Conservation (phyloP, 2,797 vertebrate genomes). For the Xerus rutilus region DNA sequence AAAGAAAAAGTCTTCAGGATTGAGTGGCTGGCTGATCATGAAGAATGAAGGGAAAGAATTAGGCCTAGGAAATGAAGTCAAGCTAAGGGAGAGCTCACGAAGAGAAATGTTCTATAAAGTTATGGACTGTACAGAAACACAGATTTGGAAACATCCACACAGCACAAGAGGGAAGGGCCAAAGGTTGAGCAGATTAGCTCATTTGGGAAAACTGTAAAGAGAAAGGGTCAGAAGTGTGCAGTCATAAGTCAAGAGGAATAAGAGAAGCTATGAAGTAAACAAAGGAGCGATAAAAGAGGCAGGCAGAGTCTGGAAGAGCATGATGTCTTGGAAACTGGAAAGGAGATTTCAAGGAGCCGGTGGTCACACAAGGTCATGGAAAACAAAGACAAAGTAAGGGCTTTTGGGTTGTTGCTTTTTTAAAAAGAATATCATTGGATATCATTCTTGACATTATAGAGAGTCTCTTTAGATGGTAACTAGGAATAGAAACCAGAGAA, state of each 20-base stretch:
- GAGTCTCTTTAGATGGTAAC: background rate
- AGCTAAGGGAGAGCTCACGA: background rate
- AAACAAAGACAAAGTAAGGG: background rate
- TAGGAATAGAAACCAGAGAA: background rate
- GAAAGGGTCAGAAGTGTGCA: background rate
- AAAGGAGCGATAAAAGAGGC: background rate
- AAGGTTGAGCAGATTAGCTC: background rate
- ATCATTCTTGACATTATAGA: background rate
- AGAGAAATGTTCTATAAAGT: background rate
- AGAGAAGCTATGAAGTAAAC: background rate
- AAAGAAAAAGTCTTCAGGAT: background rate
- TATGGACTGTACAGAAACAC: background rate
- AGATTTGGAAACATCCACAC: background rate
- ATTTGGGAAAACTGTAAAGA: background rate
- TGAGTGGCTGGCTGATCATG: background rate
- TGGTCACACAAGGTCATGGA: background rate
- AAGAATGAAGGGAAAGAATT: background rate
- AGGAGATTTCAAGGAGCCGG: background rate
- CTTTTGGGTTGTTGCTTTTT: background rate
- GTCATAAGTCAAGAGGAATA: background rate
- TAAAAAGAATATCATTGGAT: background rate
- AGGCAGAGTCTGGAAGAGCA: background rate
- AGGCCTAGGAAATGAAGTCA: background rate
- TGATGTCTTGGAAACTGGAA: background rate
- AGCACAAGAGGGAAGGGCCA: background rate